Evolutionary conservation across 2,797 vertebrate species (phyloP).

Genomic region (Poecilia wingei): DNA sequence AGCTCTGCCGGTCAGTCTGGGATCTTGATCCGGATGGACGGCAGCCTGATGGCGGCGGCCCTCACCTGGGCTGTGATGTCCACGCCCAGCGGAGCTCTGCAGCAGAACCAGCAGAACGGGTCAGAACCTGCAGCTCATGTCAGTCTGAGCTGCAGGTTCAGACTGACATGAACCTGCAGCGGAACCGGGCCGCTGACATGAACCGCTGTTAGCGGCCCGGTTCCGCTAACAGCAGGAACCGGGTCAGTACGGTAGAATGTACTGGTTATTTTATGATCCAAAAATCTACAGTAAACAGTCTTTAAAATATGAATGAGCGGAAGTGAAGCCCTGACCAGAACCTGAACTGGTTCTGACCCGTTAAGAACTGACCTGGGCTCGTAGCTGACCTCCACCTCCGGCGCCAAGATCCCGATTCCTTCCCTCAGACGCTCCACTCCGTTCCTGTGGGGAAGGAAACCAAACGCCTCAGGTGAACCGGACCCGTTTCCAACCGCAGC

Average conservation of each 20-base stretch:
- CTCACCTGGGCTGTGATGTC: slow-evolving; percentile 89
- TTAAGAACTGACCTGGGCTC: slow-evolving; percentile 86
- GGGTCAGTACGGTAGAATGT: background rate
- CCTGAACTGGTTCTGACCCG: background rate
- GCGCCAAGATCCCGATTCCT: slow-evolving; percentile 84
- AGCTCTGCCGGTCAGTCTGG: slow-evolving; percentile 36
- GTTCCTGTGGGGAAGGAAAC: slow-evolving; percentile 82
- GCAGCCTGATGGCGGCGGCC: slow-evolving; percentile 86
- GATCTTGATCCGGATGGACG: slow-evolving; percentile 77
- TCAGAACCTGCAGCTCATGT: background rate
- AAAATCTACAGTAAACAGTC: background rate
- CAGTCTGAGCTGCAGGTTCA: too few relatives aligned
- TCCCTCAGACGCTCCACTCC: slow-evolving; percentile 89
- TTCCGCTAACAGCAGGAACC: background rate
- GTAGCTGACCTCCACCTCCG: slow-evolving; percentile 81
- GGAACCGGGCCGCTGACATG: too few relatives aligned
- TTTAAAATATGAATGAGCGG: background rate
- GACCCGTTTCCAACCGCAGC: background rate
- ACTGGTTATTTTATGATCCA: background rate
- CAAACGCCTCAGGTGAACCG: background rate
- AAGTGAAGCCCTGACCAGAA: background rate
- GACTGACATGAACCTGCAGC: too few relatives aligned
- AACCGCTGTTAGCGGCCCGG: too few relatives aligned
- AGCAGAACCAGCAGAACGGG: background rate
- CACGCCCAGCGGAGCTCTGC: slow-evolving; percentile 88